Percentiles rank a stretch among this genome's conserved stretches.
These are phyloP conservation scores for Stegophylla sp. DNA, from an alignment of 2,888 invertebrate genomes.

Conservation along the genomic window DNA sequence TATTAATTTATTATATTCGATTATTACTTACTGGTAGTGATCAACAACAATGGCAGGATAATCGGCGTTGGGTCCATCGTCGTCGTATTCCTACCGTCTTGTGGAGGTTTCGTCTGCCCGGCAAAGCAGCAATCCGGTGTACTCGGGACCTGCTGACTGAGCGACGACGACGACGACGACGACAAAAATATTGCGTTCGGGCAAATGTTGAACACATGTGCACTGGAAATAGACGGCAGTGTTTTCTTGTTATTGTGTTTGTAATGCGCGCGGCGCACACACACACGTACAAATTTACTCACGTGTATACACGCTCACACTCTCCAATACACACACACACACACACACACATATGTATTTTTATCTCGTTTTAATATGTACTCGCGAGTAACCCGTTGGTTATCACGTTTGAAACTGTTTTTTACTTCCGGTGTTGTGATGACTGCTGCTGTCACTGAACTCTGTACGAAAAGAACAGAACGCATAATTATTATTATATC, in stretches of 20 bases:
- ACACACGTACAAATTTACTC: too few species aligned
- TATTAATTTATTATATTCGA: too few species aligned
- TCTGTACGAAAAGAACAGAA: too few species aligned
- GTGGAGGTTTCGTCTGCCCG: background rate
- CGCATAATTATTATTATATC: too few species aligned
- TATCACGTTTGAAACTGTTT: conserved; percentile 1
- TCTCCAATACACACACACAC: background rate
- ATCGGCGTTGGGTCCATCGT: conserved; percentile 42
- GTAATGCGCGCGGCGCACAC: background rate
- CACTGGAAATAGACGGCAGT: conserved; percentile 39
- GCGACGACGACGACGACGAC: background rate
- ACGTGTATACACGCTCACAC: background rate
- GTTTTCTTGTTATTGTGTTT: too few species aligned
- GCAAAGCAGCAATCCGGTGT: background rate
- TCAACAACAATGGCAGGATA: conserved; percentile 26
- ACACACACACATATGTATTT: background rate
- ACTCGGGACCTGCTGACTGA: background rate
- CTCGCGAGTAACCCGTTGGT: background rate
- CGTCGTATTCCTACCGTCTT: too few species aligned
- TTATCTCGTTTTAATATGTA: conserved; percentile 14
- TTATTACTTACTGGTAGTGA: conserved; percentile 45
- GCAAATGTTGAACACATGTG: conserved; percentile 50
- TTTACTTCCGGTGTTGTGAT: conserved; percentile 46
- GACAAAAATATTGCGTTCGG: background rate
- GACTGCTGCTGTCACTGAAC: conserved; percentile 49